Percentiles rank a stretch among this genome's conserved stretches.
These are phyloP conservation scores for Aphelenchoides bicaudatus DNA, from an alignment of 2,888 invertebrate species.

Conservation along the genomic window DNA sequence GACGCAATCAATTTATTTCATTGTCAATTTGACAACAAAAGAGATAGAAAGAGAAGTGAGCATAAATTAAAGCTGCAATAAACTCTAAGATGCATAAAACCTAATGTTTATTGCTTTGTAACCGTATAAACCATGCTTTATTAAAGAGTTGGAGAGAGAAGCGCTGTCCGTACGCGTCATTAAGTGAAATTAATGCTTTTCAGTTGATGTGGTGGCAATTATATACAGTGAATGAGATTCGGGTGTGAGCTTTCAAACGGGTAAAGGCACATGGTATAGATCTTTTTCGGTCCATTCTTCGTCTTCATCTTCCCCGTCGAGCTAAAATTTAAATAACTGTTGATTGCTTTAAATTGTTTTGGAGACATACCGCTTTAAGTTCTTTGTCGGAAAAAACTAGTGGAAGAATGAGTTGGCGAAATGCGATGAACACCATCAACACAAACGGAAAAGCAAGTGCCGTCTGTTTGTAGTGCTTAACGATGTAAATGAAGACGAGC, in stretches of 20 bases:
- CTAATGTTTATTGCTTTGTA: too few relatives aligned
- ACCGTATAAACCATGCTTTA: too few relatives aligned
- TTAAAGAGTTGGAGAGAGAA: too few relatives aligned
- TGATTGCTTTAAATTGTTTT: neutral
- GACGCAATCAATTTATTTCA: too few relatives aligned
- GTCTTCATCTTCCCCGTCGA: conserved; percentile 46
- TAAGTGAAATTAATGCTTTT: neutral
- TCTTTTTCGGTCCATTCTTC: conserved; percentile 41
- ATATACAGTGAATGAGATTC: neutral
- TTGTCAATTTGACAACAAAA: too few relatives aligned
- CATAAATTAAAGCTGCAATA: too few relatives aligned
- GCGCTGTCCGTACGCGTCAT: too few relatives aligned
- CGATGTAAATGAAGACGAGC: conserved; percentile 68
- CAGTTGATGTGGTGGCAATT: neutral
- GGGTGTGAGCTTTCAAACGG: conserved; percentile 36
- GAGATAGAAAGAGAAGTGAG: too few relatives aligned
- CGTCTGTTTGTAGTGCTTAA: conserved; percentile 78
- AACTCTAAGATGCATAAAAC: too few relatives aligned
- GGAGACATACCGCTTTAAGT: conserved; percentile 43
- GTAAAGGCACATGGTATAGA: conserved; percentile 39
- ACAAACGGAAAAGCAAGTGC: conserved; percentile 91
- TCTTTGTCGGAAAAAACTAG: conserved; percentile 42
- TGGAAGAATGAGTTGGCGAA: conserved; percentile 65
- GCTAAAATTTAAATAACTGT: conserved; percentile 35
- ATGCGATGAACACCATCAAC: conserved; percentile 79